Base-by-base conservation (phyloP, 2,888 invertebrate species). In the Orthosia cruda region DNA sequence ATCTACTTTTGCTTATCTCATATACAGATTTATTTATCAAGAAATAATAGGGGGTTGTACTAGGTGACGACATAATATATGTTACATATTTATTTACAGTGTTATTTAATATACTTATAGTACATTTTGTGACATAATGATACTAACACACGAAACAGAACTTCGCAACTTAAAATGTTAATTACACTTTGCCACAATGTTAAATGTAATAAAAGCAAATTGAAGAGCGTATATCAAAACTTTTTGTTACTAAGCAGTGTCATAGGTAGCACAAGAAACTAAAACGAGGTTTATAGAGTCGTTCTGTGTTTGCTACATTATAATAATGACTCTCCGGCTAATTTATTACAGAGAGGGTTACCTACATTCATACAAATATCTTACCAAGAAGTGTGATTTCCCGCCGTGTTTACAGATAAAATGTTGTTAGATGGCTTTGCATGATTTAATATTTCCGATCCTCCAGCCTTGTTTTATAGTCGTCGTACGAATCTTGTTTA, bases 341-440 rank as follows among this genome's bases (percentile, higher is more conserved):
- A 79, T 73, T 73, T 66, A 81, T 80, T 58, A 63, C 58, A 13
- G 58, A 55, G 54, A 69, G 57, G 58, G 65, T 50, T 69, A 66
- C 55, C 66, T 83, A 69, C 55, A 66, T 83, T 50, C 16, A 81
- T 83, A 63, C 54, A 83, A 69, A 83, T 83, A 69, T 69, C 50
- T 63, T 40, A 50, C 20, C 23, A 20, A 59, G 20, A 55, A 55
- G 16, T 55, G 15, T 26, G 55, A 55, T 59, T 32, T 40, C 7
- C 57, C 11, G 0, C 40, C 50, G 32, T 62, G 59, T 65, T 40
- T 68, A 55, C 49, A 66, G 58, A 71, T 59, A 71, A 72, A 81
- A 84, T 74, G 23, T 68, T 69, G 20, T n/a, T 54, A n/a, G 49
- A 68, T 65, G 45, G 50, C 18, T 79, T 66, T 84, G 62, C 65